Base-by-base conservation (phyloP, 2,797 vertebrate genomes). In the Dendrocincla fuliginosa region DNA sequence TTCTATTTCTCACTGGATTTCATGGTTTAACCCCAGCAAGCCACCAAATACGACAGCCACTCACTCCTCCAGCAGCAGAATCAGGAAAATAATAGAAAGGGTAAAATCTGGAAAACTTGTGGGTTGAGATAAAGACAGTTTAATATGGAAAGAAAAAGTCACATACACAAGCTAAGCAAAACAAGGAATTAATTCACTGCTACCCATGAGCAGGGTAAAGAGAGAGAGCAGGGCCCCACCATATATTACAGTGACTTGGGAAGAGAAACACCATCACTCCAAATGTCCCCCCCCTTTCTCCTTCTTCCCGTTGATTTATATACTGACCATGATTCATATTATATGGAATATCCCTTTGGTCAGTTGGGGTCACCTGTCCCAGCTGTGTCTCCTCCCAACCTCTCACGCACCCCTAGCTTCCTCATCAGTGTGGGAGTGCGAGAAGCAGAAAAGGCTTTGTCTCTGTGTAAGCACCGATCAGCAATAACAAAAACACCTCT, bases 341-440 rank as follows among this genome's bases (percentile, higher is more conserved):
- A 8, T 22, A 13, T 32, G 57, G 11, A 42, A 42, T 6, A 35
- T 15, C 25, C 65, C 17, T 12, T 17, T 32, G 74, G 42, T 28
- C 35, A 15, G 0, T 19, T 37, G 15, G 41, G 17, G 2, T 32
- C 57, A 33, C 32, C 28, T 56, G 16, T 44, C 19, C 35, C 2
- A 2, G 35, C 13, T 69, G 27, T 25, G 27, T 23, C 27, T 47
- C 35, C 13, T 82, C 13, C 27, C 35, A 37, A 0, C 19, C 49
- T 56, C 49, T n/a, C 42, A 25, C 33, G 42, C 16, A 33, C 11
- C 32, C 11, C 30, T 15, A 24, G 15, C 9, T 16, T 64, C 41
- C 63, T 46, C 16, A 15, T 9, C 32, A 37, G 32, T 0, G 0
- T 17, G 55, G 42, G 10, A 17, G 11, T 3, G 17, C 0, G 17